Base-by-base conservation (phyloP, 2,888 invertebrate species). In the Tetropium fuscum region DNA sequence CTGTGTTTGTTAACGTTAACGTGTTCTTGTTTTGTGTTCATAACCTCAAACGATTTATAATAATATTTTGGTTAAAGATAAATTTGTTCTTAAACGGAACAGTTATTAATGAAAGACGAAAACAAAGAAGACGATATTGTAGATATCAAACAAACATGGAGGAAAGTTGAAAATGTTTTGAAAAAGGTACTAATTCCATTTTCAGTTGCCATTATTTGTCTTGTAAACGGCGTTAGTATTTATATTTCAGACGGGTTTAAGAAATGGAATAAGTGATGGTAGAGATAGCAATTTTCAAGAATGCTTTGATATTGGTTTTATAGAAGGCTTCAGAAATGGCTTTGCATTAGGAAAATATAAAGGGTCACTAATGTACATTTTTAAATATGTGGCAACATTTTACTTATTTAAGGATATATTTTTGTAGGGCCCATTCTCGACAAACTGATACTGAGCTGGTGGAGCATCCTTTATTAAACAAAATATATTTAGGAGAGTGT, bases 261-360 rank as follows among this genome's bases (percentile, higher is more conserved):
- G 86, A 72, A 90, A 92, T 78, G 92, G 92, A 15, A 83, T 88
- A 57, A 81, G 84, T 22, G 87, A 86, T 74, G 92, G 91, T 0
- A 84, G 87, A 63, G 83, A 86, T 11, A 80, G 84, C 48, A 84
- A 85, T 44, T 90, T 88, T 69, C 92, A 93, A 81, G 75, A 83
- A 13, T 87, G 88, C 74, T 93, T 93, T 77, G 88, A 92, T 72
- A 74, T 75, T 55, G 92, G 92, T 1, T 93, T 88, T 75, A 79
- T 80, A 58, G 86, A 88, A 73, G 92, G 90, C 1, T 85, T 91
- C 25, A 77, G 79, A 58, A 86, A 85, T 69, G 89, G 88, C 10
- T 84, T 88, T 53, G 74, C 83, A 56, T 70, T 90, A 53, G 88
- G 90, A 58, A 80, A 81, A 70, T 80, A 78, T 34, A 83, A 85